Percentiles rank a stretch among this genome's conserved stretches.
Conservation (phyloP, 2,888 invertebrate genomes). For the Morpho deidamia region DNA sequence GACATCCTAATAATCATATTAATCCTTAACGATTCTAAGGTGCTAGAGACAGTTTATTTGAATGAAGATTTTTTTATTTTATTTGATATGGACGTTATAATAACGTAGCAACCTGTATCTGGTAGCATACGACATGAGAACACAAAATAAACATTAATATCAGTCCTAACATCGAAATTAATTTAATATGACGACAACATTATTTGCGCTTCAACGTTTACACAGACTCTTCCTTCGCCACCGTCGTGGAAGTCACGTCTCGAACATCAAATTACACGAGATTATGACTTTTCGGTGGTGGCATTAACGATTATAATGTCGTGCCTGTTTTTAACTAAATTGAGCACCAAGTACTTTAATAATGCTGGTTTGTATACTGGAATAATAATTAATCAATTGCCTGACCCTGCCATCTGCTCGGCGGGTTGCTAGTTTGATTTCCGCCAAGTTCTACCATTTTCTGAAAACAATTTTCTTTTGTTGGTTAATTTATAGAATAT, state of each 20-base stretch:
- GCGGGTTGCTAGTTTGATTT: too few species aligned
- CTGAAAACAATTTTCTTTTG: too few species aligned
- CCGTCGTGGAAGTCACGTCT: neutral
- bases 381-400: too few species aligned
- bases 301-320: slow-evolving; percentile 1
- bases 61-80: too few species aligned
- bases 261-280: slow-evolving; percentile 3
- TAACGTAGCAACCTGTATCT: too few species aligned
- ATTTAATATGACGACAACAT: slow-evolving; percentile 13
- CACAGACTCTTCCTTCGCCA: neutral
- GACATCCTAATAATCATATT: too few species aligned
- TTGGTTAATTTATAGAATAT: too few species aligned
- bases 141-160: neutral
- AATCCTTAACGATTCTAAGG: too few species aligned
- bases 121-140: neutral
- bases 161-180: slow-evolving; percentile 6
- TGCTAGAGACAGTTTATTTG: too few species aligned
- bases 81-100: too few species aligned
- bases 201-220: slow-evolving; percentile 16
- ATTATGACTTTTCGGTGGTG: slow-evolving; percentile 2
- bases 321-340: neutral
- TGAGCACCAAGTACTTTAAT: neutral
- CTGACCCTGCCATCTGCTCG: too few species aligned
- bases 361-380: neutral
- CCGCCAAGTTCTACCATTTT: too few species aligned